Conservation (phyloP, 2,113 vertebrate genomes). For the Thalassoma bifasciatum region DNA sequence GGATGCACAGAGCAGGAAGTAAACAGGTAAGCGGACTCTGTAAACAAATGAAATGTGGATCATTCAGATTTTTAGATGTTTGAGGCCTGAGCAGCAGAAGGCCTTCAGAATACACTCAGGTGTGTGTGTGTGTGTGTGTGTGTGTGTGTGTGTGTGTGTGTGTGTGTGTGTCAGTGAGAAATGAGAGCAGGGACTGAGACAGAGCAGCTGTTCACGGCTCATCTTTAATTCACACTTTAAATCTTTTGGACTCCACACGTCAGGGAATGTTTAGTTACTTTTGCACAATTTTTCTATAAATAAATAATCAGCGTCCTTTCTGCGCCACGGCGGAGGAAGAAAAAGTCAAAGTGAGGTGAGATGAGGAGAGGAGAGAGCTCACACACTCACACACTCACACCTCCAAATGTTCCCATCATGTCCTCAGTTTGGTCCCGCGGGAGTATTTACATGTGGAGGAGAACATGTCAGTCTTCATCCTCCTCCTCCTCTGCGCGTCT, state of each 20-base stretch:
- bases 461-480: not conserved
- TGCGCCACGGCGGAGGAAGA: too few relatives aligned
- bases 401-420: not conserved
- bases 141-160: too few relatives aligned
- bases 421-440: constrained; percentile 69
- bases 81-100: too few relatives aligned
- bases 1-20: too few relatives aligned
- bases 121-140: too few relatives aligned
- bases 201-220: constrained; percentile 45
- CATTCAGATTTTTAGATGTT: too few relatives aligned
- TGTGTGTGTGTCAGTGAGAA: not conserved
- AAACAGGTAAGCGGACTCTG: too few relatives aligned
- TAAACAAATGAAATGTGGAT: too few relatives aligned
- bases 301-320: constrained; percentile 83
- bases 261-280: constrained; percentile 86
- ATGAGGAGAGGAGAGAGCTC: too few relatives aligned
- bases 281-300: constrained; percentile 73
- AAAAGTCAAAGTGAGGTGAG: too few relatives aligned
- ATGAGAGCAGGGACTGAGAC: constrained; percentile 9
- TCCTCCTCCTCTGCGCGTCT: not conserved
- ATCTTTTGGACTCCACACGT: constrained; percentile 81
- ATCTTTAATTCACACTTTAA: constrained; percentile 90
- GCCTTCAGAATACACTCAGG: too few relatives aligned
- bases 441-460: constrained; percentile 40
- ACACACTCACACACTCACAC: too few relatives aligned